Evolutionary conservation across 2,113 vertebrate species (phyloP).

Genomic region (Ctenodactylus gundi): DNA sequence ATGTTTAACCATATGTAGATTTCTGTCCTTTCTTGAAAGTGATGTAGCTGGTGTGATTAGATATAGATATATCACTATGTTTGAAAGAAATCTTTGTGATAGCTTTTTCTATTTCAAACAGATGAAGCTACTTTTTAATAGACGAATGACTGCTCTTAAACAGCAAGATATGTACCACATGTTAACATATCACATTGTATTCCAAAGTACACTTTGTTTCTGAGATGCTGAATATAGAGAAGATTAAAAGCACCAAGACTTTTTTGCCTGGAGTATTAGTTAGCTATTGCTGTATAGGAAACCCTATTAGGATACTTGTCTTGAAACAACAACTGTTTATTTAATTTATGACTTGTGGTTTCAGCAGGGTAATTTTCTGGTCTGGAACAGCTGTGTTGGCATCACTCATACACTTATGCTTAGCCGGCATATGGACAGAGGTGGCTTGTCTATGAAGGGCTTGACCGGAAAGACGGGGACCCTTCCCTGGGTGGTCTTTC

Average conservation of each 20-base stretch:
- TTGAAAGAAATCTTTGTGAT: neutral
- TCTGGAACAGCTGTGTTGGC: neutral
- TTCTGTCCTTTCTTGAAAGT: constrained; percentile 29
- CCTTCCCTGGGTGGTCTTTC: neutral
- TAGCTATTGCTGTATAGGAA: neutral
- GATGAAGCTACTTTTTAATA: constrained; percentile 16
- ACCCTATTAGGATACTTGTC: neutral
- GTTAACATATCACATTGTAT: constrained; percentile 5
- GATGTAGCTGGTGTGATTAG: neutral
- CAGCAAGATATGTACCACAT: neutral
- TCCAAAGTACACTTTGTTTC: neutral
- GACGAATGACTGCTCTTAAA: constrained; percentile 23
- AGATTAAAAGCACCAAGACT: neutral
- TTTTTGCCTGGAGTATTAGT: neutral
- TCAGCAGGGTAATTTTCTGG: neutral
- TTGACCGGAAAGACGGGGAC: neutral
- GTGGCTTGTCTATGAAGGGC: neutral
- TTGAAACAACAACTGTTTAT: neutral
- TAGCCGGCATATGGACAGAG: too few relatives aligned
- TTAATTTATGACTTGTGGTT: neutral
- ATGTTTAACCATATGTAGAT: neutral
- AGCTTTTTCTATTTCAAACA: constrained; percentile 44
- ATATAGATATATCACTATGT: neutral
- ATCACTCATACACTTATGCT: neutral
- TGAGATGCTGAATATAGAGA: neutral